phyloP scores from a whole-genome alignment of 2,113 vertebrate genomes.

The Urocynchramus pylzowi region DNA sequence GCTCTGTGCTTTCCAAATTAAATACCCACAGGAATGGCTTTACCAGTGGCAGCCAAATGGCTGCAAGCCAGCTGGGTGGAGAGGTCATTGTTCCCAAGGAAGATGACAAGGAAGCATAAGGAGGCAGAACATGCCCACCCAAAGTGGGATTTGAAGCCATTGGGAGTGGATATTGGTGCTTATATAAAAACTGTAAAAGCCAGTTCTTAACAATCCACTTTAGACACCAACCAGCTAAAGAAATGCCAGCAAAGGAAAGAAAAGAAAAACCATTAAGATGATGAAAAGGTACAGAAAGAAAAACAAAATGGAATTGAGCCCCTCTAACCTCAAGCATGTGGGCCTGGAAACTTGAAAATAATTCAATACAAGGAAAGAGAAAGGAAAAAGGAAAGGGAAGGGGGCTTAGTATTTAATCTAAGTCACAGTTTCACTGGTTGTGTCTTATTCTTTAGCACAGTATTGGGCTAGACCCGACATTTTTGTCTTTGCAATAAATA shows the following conservation, averaged over 20 bases:
- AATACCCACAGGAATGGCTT: neutral
- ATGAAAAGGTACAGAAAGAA: neutral
- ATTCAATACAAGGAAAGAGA: neutral
- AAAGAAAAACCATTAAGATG: neutral
- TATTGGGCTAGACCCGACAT: neutral
- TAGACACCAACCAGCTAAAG: neutral
- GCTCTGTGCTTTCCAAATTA: neutral
- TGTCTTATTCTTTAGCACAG: neutral
- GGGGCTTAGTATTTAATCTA: neutral
- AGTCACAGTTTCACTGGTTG: neutral
- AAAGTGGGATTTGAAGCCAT: neutral
- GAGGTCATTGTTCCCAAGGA: neutral
- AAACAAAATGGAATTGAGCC: neutral
- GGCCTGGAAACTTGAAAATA: neutral
- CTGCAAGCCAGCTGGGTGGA: neutral
- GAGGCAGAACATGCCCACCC: neutral
- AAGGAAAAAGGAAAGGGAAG: neutral
- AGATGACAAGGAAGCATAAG: neutral
- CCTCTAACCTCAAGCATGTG: neutral
- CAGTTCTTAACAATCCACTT: neutral
- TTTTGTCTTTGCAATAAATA: neutral
- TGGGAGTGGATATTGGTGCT: neutral
- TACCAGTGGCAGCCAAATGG: neutral
- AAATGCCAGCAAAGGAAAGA: neutral
- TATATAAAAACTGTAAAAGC: neutral